phyloP scores from a whole-genome alignment of 2,888 invertebrate genomes.

The Hydropsyche betteni region DNA sequence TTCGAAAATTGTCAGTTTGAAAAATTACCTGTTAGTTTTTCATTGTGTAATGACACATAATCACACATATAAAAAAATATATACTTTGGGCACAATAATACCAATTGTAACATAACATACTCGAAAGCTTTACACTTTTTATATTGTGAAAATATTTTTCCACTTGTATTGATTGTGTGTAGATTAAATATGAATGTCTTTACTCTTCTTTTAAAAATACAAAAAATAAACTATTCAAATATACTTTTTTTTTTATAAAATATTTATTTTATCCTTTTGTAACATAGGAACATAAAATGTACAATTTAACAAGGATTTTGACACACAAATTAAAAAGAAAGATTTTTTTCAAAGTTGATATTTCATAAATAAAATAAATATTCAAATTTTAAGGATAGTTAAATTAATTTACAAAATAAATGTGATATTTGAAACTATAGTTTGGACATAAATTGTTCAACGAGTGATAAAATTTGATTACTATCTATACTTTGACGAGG shows the following conservation, averaged over 20 bases:
- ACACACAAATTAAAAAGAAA: constrained; percentile 16
- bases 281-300: constrained; percentile 38
- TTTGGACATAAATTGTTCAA: too few relatives aligned
- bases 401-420: too few relatives aligned
- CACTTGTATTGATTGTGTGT: constrained; percentile 30
- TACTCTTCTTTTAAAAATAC: too few relatives aligned
- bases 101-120: constrained; percentile 22
- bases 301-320: constrained; percentile 23
- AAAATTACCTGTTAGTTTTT: too few relatives aligned
- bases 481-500: not conserved
- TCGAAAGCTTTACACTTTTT: constrained; percentile 43
- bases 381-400: not conserved
- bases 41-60: too few relatives aligned
- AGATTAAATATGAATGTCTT: not conserved
- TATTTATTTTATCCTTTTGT: constrained; percentile 27
- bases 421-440: too few relatives aligned
- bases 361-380: constrained; percentile 10
- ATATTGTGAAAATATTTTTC: constrained; percentile 44
- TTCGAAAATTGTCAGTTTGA: too few relatives aligned
- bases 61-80: too few relatives aligned
- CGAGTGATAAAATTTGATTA: not conserved
- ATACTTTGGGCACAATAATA: constrained; percentile 2
- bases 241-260: constrained; percentile 19
- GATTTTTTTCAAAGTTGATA: not conserved
- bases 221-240: not conserved